A percentile compares a stretch with the other conserved stretches of the same genome.
Conservation (phyloP, 2,797 vertebrate genomes). For the Sus cebifrons region DNA sequence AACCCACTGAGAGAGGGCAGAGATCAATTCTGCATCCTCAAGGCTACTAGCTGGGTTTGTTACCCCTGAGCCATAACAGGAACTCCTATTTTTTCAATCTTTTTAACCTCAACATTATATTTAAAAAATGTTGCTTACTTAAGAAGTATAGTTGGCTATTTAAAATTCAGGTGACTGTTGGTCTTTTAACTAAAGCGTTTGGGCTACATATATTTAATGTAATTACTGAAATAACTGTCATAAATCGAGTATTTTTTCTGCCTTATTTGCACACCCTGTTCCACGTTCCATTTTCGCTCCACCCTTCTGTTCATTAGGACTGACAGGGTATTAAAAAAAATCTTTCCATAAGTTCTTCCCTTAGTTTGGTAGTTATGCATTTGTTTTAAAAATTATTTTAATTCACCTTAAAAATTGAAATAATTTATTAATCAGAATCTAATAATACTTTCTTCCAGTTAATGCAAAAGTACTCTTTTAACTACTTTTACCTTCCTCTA, state of each 20-base stretch:
- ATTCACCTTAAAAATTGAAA: neutral
- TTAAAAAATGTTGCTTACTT: neutral
- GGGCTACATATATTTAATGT: neutral
- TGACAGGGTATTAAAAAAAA: neutral
- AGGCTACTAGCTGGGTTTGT: no score
- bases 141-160: neutral
- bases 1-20: no score
- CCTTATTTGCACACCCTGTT: neutral
- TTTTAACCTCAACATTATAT: neutral
- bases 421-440: slow-evolving; percentile 25
- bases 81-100: neutral
- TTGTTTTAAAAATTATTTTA: slow-evolving; percentile 52
- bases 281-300: neutral
- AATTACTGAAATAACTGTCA: slow-evolving; percentile 4
- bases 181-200: slow-evolving; percentile 34
- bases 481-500: neutral
- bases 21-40: no score
- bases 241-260: slow-evolving; percentile 41
- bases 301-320: slow-evolving; percentile 5
- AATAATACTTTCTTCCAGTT: neutral
- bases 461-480: neutral
- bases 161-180: neutral
- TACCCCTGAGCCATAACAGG: no score
- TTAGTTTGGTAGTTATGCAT: neutral
- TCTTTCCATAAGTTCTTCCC: neutral